Evolutionary conservation across 2,797 vertebrate species (phyloP), one percentile per base, ranked within the genome.

Genomic region (Muscicapa comitata): DNA sequence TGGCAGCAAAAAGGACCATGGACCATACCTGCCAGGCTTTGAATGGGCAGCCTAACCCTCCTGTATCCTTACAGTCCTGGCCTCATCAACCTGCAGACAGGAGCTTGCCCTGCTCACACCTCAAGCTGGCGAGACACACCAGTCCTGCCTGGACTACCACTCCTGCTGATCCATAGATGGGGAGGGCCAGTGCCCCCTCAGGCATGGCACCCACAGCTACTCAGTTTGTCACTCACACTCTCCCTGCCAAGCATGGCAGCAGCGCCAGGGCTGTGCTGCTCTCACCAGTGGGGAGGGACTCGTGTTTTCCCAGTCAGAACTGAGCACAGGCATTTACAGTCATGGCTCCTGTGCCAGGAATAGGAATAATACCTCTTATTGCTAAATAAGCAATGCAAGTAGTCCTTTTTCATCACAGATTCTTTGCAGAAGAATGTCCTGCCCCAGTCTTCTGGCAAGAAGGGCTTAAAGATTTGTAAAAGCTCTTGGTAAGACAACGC

Each of bases 221-320:
- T 31, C 3, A 0, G 33, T 24, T 31, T 19, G 3, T 26, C 8
- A 4, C 33, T 2, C 35, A 17, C 29, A 17, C 18, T 47, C 19
- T 71, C 19, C 23, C 8, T 40, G 53, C 45, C 19, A 8, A 58
- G 31, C 5, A 11, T 24, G 4, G 2, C 62, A 48, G 45, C n/a
- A 37, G 37, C 33, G 29, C 70, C 65, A 37, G 37, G 75, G 65
- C 76, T 90, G 58, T 23, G 59, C 77, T 2, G 0, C 21, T 24
- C 29, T 43, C 35, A 7, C 21, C 3, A 0, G 3, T 0, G 1
- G 7, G 47, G 35, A 35, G 23, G 25, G 26, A 50, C 24, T 37
- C 0, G 0, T 9, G 17, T 31, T 40, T 37, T 33, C 37, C 9
- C 10, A 5, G 15, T 7, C 4, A 12, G 50, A n/a, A 38, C 29